Evolutionary conservation across 2,888 invertebrate genomes (phyloP), one percentile per base, ranked within the genome.

Genomic region (Palloptera scutellata): DNA sequence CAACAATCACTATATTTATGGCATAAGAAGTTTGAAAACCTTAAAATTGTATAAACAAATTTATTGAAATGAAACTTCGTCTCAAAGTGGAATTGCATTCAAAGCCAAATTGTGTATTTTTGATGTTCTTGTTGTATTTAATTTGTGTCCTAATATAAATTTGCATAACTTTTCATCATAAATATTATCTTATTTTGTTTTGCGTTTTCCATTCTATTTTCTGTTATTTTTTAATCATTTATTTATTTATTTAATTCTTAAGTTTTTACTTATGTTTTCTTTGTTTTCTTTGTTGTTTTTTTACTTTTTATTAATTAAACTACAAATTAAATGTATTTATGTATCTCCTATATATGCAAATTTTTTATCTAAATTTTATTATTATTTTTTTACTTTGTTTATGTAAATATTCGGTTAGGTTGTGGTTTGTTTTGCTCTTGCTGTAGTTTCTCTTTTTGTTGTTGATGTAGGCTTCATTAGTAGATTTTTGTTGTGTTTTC

Each of bases 311-410:
- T 59, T 17, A 61, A 61, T 51, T 61, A 48, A 61, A 61, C 60
- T 61, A 48, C 60, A 61, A 48, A 61, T 61, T 19, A 61, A 61
- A 48, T 61, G 60, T 48, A 61, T 48, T 42, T 61, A 59, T 59
- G 40, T 57, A 48, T 61, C 60, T 48, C 51, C 60, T 61, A 61
- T 45, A 48, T 61, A 48, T 61, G 60, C 60, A 61, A 61, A 61
- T 61, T 61, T 45, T 43, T 59, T 61, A 20, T 61, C 17, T 61
- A 19, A 20, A 20, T 45, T 15, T 52, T 19, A 17, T 58, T 20
- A 65, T 64, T 67, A 62, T 66, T 61, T 67, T 67, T 69, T 64
- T 67, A 69, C 60, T 68, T 61, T 70, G 55, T 63, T 71, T 69
- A 66, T 61, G 63, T 64, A 43, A 65, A 64, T 61, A 68, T 64